Conservation (phyloP, 37 sponge, comb jelly and placozoan genomes). For the Oopsacas minuta region DNA sequence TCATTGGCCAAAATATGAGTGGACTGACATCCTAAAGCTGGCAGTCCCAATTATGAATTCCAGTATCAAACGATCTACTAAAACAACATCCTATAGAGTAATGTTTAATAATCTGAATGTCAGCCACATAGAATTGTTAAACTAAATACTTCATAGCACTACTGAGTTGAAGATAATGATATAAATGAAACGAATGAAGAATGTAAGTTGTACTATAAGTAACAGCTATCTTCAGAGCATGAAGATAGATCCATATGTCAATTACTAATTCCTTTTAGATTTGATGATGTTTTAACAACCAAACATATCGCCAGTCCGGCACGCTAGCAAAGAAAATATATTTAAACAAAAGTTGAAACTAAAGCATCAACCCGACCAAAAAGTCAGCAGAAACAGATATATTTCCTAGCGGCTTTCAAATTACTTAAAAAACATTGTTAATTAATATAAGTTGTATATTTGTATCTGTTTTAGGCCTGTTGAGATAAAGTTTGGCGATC, state of each 20-base stretch:
- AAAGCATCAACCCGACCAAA: no score
- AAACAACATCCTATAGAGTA: not conserved
- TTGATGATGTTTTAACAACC: not conserved
- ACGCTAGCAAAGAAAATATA: no score
- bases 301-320: no score
- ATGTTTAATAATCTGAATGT: not conserved
- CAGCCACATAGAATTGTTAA: not conserved
- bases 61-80: not conserved
- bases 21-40: not conserved
- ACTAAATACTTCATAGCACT: not conserved
- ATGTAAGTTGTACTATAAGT: not conserved
- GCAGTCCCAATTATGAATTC: constrained; percentile 10
- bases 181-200: not conserved
- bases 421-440: no score
- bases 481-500: not conserved
- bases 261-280: not conserved
- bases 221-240: not conserved
- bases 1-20: not conserved
- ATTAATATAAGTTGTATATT: no score
- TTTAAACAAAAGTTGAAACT: no score
- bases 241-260: not conserved
- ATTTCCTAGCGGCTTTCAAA: no score
- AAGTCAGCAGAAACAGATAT: no score
- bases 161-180: not conserved
- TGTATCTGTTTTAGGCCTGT: not conserved